A percentile compares a stretch with the other conserved stretches of the same genome.
These are phyloP conservation scores for Todus mexicanus DNA, from an alignment of 2,797 vertebrate genomes.

Conservation along the genomic window DNA sequence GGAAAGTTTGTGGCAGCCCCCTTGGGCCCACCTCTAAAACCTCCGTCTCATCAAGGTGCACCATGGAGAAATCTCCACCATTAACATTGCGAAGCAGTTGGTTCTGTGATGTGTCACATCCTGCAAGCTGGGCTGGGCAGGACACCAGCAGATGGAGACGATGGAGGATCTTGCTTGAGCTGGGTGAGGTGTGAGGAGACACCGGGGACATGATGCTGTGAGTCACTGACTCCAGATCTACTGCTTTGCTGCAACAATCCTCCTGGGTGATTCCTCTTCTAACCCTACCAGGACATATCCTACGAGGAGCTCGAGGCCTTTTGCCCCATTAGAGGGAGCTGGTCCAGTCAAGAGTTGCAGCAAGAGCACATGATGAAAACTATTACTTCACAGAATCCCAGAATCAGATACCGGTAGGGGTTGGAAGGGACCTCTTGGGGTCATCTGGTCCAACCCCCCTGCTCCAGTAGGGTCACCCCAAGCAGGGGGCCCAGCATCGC, in stretches of 20 bases:
- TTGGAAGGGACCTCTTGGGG: background rate
- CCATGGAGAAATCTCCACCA: background rate
- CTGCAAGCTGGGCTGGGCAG: background rate
- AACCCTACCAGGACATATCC: background rate
- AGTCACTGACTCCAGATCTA: background rate
- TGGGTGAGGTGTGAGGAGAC: background rate
- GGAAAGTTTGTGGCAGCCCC: background rate
- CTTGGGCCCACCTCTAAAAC: fast-evolving
- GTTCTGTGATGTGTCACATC: background rate
- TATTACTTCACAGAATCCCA: background rate
- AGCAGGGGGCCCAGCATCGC: background rate
- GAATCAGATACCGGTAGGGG: background rate
- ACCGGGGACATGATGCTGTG: background rate
- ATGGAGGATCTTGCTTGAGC: background rate
- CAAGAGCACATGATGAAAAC: background rate
- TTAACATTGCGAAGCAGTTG: fast-evolving
- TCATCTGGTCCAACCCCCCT: background rate
- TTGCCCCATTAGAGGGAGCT: fast-evolving
- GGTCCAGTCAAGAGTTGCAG: background rate
- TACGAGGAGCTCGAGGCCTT: background rate
- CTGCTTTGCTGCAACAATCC: background rate
- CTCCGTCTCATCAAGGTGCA: background rate
- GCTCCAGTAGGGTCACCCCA: background rate
- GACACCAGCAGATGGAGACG: fast-evolving
- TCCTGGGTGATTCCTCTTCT: background rate